Conservation (phyloP, 2,888 invertebrate genomes). For the Marronus borbonicus region DNA sequence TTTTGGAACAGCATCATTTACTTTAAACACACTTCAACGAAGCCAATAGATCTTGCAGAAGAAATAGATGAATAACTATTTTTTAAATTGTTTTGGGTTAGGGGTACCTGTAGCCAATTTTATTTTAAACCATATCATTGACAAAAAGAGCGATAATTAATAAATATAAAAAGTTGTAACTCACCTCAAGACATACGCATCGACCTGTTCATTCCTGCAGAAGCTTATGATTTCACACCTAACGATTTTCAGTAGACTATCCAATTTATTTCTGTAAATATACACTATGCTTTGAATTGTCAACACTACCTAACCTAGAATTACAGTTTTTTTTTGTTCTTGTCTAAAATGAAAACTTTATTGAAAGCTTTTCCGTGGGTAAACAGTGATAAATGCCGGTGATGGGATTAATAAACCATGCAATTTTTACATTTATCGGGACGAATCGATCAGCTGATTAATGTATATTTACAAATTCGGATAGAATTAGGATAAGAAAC, state of each 20-base stretch:
- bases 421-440: background rate
- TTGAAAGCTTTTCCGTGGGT: background rate
- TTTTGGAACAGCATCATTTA: no score
- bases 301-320: conserved; percentile 45
- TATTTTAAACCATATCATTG: no score
- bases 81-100: no score
- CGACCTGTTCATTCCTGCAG: conserved; percentile 89
- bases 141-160: no score
- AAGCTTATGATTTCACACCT: conserved; percentile 97
- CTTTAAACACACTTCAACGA: no score
- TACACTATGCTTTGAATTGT: conserved; percentile 48
- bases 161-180: conserved; percentile 60
- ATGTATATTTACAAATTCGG: conserved; percentile 11
- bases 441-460: conserved; percentile 28
- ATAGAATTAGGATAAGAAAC: background rate
- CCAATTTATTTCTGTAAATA: conserved; percentile 86
- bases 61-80: no score
- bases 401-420: background rate
- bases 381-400: background rate
- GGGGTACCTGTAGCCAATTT: no score
- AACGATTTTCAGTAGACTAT: conserved; percentile 89
- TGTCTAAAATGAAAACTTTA: background rate
- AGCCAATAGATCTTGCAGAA: no score
- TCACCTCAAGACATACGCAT: conserved; percentile 97
- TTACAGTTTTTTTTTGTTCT: background rate